These are phyloP conservation scores for Synodontis membranacea DNA, from an alignment of 2,113 vertebrate genomes.

Conservation along the genomic window DNA sequence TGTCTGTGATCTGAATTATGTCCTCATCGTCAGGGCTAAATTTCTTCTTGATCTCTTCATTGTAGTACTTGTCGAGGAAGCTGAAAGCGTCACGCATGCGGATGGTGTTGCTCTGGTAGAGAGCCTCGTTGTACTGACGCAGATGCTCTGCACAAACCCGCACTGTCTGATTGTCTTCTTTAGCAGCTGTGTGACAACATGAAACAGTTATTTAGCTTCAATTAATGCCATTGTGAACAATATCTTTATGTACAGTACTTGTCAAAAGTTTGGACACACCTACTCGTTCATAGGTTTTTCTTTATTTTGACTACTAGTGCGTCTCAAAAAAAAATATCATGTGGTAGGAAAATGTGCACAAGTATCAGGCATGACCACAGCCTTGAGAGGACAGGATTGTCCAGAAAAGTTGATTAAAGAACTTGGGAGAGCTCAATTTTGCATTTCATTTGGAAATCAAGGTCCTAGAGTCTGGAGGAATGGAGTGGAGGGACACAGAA, in stretches of 20 bases:
- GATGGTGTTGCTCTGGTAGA: conserved; percentile 89
- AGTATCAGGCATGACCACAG: too few relatives aligned
- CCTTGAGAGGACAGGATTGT: too few relatives aligned
- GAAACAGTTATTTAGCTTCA: background rate
- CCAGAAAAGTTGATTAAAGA: too few relatives aligned
- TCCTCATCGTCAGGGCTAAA: conserved; percentile 64
- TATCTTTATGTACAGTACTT: background rate
- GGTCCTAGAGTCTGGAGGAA: too few relatives aligned
- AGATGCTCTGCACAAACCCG: conserved; percentile 89
- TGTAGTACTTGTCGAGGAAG: conserved; percentile 81
- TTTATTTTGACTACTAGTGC: too few relatives aligned
- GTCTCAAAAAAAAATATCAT: too few relatives aligned
- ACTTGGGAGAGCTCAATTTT: too few relatives aligned
- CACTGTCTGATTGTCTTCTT: conserved; percentile 79
- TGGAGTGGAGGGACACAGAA: too few relatives aligned
- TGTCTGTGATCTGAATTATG: conserved; percentile 74
- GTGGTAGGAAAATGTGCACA: too few relatives aligned
- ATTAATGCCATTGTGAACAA: background rate
- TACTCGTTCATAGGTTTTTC: too few relatives aligned
- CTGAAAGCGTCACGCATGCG: conserved; percentile 86
- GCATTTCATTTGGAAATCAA: too few relatives aligned
- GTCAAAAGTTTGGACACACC: too few relatives aligned
- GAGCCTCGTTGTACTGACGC: conserved; percentile 88
- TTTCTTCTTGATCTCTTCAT: conserved; percentile 83
- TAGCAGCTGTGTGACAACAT: conserved; percentile 75